phyloP scores from a whole-genome alignment of 2,888 invertebrate species.

The Lasioglossum zephyrum region DNA sequence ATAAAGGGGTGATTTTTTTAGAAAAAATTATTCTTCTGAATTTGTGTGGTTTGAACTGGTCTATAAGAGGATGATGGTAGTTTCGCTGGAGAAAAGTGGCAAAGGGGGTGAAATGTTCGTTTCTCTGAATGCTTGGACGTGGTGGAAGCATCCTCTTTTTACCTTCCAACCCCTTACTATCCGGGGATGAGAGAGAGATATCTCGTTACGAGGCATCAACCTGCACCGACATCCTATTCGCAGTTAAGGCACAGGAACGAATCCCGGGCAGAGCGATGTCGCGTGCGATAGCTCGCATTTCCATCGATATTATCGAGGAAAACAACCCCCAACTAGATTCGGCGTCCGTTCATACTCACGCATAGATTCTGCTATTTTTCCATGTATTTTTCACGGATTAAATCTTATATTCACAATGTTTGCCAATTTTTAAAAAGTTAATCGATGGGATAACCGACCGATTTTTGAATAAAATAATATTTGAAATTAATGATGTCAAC shows the following conservation, averaged over 20 bases:
- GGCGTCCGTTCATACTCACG: neutral
- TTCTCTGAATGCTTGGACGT: neutral
- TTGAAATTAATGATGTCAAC: too few species aligned
- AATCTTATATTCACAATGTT: too few species aligned
- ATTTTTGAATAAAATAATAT: neutral
- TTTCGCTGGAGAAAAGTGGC: neutral
- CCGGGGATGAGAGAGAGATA: neutral
- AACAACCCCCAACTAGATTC: neutral
- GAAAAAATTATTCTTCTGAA: neutral
- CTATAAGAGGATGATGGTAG: too few species aligned
- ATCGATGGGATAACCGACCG: neutral
- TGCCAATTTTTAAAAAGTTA: neutral
- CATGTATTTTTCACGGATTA: neutral
- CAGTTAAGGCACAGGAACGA: neutral
- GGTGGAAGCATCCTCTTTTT: conserved; percentile 5
- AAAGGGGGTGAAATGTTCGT: neutral
- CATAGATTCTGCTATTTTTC: neutral
- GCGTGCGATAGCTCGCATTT: neutral
- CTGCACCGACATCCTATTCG: neutral
- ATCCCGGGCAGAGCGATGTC: neutral
- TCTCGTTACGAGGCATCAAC: conserved; percentile 8
- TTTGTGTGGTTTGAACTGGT: too few species aligned
- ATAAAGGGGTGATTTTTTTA: neutral
- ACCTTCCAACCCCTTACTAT: conserved; percentile 28
- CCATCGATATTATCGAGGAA: neutral